Base-by-base conservation (phyloP, 2,113 vertebrate genomes). In the Psilopogon haemacephalus region DNA sequence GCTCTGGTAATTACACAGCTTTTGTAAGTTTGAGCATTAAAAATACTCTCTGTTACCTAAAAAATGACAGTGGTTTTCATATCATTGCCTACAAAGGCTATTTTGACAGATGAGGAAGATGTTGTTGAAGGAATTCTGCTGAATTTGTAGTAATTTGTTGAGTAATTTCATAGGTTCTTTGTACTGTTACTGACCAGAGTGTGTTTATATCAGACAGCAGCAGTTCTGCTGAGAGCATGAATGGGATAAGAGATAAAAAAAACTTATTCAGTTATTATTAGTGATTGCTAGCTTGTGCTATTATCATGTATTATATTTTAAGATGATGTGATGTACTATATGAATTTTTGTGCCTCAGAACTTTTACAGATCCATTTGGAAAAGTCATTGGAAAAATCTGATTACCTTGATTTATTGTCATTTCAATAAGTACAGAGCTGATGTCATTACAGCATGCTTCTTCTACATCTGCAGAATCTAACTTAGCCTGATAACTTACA, bases 351-450 rank as follows among this genome's bases (percentile, higher is more conserved):
- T 80, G 9, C 42, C 40, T 92, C 26, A 62, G 89, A 90, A 54
- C 84, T 93, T 94, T 87, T 95, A 65, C 59, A 82, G 32, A 60
- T 85, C 8, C 20, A 9, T 90, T 96, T 91, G 89, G 78, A 96
- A 95, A 89, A 52, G 69, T 93, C 46, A 76, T 76, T 91, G 48
- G 82, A 70, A 87, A 95, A 95, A 91, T 86, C 27, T 56, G 50
- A 27, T 89, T 94, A 76, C 8, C 73, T 87, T 95, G 65, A 96
- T 96, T 92, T 71, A 95, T 70, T 78, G 81, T 37, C 62, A 73
- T 94, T 91, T 69, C 55, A 77, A 24, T 86, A 84, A 55, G 32
- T 32, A 59, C 48, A 59, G 88, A 88, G 28, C 35, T 93, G 28
- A 70, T 54, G 21, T 93, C 89, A 85, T 72, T 92, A 38, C 27